A percentile compares a stretch with the other conserved stretches of the same genome.
Evolutionary conservation across 2,113 vertebrate species (phyloP).

Genomic region (Climacteris rufus): DNA sequence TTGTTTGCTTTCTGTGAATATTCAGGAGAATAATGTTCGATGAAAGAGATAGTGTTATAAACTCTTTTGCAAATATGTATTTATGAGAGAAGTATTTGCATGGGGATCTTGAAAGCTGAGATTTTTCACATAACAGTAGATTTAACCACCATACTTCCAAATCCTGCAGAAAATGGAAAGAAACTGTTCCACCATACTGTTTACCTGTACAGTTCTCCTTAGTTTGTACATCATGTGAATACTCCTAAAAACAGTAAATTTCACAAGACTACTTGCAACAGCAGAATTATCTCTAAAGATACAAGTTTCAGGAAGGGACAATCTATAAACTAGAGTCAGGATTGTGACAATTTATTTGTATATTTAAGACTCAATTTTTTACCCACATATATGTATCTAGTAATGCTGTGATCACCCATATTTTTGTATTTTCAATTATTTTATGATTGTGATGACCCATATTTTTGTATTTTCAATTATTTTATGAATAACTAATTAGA

Average conservation of each 20-base stretch:
- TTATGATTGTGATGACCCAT: neutral
- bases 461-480: neutral
- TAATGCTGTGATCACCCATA: neutral
- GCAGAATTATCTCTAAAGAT: neutral
- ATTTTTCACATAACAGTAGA: neutral
- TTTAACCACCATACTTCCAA: neutral
- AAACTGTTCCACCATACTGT: neutral
- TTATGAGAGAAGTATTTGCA: neutral
- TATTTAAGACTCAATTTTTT: neutral
- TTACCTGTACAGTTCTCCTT: neutral
- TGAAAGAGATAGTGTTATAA: slow-evolving; percentile 28
- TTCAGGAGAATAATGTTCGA: slow-evolving; percentile 15
- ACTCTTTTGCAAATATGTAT: slow-evolving; percentile 34
- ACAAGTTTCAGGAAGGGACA: neutral
- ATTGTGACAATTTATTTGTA: neutral
- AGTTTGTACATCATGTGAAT: neutral
- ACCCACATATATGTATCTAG: neutral
- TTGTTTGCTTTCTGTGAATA: slow-evolving; percentile 22
- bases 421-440: neutral
- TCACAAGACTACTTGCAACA: neutral
- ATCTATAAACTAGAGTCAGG: neutral
- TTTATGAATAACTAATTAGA: neutral
- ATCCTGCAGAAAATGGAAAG: neutral
- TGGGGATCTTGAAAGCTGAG: neutral
- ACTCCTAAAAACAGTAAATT: neutral